These are phyloP conservation scores for Trachelus tabidus DNA, from an alignment of 2,888 invertebrate species.

Conservation along the genomic window DNA sequence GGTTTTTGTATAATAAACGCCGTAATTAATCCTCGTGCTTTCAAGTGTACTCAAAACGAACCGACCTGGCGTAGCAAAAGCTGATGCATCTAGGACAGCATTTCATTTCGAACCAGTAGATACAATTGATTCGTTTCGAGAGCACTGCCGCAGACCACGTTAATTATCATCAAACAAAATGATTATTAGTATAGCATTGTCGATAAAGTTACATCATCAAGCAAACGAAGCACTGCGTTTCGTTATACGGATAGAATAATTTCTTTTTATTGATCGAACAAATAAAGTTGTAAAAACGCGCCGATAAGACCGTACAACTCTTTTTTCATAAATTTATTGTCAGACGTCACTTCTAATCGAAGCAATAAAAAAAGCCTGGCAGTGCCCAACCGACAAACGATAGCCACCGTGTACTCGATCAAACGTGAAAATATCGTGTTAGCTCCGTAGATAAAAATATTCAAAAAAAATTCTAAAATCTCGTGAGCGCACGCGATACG, in stretches of 20 bases:
- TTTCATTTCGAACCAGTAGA: neutral
- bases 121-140: neutral
- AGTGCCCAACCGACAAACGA: neutral
- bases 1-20: conserved; percentile 4
- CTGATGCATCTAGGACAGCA: neutral
- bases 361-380: neutral
- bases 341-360: neutral
- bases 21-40: neutral
- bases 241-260: neutral
- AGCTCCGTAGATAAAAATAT: neutral
- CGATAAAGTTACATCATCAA: neutral
- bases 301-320: neutral
- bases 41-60: neutral
- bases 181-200: neutral
- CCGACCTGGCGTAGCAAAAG: neutral
- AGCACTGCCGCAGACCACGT: neutral
- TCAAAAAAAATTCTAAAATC: neutral
- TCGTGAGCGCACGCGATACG: neutral
- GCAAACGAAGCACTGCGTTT: neutral
- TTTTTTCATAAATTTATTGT: neutral
- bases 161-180: neutral
- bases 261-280: neutral
- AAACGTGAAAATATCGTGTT: no score
- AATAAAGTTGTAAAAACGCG: neutral
- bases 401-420: no score